A percentile compares a stretch with the other conserved stretches of the same genome.
These are phyloP conservation scores for Cyaniris semiargus DNA, from an alignment of 2,888 invertebrate genomes.

Conservation along the genomic window DNA sequence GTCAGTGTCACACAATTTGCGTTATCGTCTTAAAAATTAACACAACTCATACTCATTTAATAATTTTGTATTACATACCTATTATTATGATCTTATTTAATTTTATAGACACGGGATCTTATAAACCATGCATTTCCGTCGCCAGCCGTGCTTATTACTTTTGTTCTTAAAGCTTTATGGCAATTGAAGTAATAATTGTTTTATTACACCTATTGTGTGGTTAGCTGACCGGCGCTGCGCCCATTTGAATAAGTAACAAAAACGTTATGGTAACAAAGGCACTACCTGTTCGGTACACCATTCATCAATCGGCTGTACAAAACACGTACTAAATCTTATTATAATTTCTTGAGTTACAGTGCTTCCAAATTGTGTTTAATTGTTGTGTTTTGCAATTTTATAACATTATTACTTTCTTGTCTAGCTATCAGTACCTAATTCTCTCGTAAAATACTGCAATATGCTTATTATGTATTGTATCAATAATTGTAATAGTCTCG, in stretches of 20 bases:
- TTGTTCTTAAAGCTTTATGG: slow-evolving; percentile 1
- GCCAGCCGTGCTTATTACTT: background rate
- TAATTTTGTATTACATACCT: background rate
- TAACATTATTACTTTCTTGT: background rate
- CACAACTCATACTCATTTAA: background rate
- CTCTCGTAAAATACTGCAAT: background rate
- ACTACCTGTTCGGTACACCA: slow-evolving; percentile 22
- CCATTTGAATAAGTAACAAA: slow-evolving; percentile 22
- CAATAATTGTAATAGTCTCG: too few relatives aligned
- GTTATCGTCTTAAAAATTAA: background rate
- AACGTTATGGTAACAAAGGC: slow-evolving; percentile 29
- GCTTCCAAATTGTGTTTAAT: background rate
- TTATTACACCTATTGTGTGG: slow-evolving; percentile 26
- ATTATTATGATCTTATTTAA: background rate
- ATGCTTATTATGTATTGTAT: background rate
- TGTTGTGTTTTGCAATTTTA: background rate
- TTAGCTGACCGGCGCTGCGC: slow-evolving; percentile 9
- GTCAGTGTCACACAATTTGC: background rate
- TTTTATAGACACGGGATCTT: background rate
- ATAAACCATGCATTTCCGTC: background rate
- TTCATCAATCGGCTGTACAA: slow-evolving; percentile 12
- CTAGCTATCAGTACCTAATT: background rate
- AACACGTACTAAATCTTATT: slow-evolving; percentile 29
- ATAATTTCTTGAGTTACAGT: slow-evolving; percentile 8
- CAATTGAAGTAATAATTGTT: slow-evolving; percentile 26